Evolutionary conservation across 2,888 invertebrate species (phyloP).

Genomic region (Cenopis cana): DNA sequence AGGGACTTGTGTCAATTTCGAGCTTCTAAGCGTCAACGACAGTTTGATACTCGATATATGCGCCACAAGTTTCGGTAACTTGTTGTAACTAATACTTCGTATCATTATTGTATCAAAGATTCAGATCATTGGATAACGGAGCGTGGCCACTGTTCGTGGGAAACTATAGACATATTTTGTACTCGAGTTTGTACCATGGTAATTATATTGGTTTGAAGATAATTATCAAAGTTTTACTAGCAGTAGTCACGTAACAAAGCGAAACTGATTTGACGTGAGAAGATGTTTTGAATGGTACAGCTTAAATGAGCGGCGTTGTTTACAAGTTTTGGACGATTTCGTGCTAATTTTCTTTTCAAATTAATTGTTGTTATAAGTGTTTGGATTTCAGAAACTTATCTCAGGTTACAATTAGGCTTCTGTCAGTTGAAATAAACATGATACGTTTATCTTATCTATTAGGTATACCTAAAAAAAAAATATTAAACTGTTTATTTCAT

Average conservation of each 20-base stretch:
- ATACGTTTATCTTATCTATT: too few species aligned
- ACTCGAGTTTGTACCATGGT: constrained; percentile 66
- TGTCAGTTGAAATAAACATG: background rate
- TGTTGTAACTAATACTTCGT: constrained; percentile 41
- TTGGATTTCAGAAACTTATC: background rate
- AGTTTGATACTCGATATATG: constrained; percentile 66
- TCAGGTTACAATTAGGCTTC: background rate
- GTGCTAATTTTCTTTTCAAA: constrained; percentile 23
- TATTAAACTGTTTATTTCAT: too few species aligned
- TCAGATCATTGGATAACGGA: constrained; percentile 66
- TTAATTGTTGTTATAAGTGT: constrained; percentile 8
- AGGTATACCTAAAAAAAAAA: too few species aligned
- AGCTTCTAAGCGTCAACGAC: constrained; percentile 55
- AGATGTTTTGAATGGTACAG: constrained; percentile 33
- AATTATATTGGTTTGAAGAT: constrained; percentile 58
- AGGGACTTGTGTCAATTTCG: constrained; percentile 62
- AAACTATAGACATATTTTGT: constrained; percentile 64
- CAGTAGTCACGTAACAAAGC: constrained; percentile 59
- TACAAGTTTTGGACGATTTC: constrained; percentile 36
- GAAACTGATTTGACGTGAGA: constrained; percentile 42
- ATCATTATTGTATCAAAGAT: constrained; percentile 55
- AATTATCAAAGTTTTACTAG: constrained; percentile 59
- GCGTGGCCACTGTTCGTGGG: constrained; percentile 74
- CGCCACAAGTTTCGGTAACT: constrained; percentile 59
- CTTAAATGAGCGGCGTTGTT: constrained; percentile 39